Evolutionary conservation across 2,797 vertebrate genomes (phyloP), one percentile per base, ranked within the genome.

Genomic region (Gambusia yucatana): DNA sequence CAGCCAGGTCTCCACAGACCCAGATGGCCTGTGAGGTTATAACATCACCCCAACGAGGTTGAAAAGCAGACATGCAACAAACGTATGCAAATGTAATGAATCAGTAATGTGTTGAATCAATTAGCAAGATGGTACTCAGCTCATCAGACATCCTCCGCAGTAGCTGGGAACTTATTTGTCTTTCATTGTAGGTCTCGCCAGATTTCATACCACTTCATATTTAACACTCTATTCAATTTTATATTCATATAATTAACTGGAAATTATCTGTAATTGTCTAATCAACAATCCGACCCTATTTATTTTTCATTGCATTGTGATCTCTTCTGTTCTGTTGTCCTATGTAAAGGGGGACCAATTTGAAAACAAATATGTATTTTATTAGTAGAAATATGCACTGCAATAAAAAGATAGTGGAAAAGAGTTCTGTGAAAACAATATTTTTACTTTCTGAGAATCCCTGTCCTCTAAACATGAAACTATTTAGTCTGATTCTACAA

Each of bases 41-140:
- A 83, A 59, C 83, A 88, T 88, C 75, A 81, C 44, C 84, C 72
- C 75, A 82, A 89, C 8, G 0, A 85, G 81, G 81, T 73, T 82
- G 81, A 89, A 89, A 87, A 78, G 77, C 78, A 89, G 84, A 86
- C 76, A 46, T 7, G 72, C 76, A 73, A 73, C 79, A 86, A 86
- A 88, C 33, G 30, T 78, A 87, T 90, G 87, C 88, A 87, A 91
- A 90, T 88, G 75, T 63, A 74, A 82, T 89, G 84, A 92, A 88
- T 91, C 71, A 14, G 81, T 84, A 88, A 90, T 91, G 88, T 69
- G 75, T 30, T 82, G 84, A 90, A 87, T 87, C 59, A 90, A 88
- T 93, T 85, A 88, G 82, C 65, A 46, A 76, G 73, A 87, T 87
- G 84, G 83, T 72, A 72, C 78, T 87, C 76, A 86, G 79, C 70